Base-by-base conservation (phyloP, 2,113 vertebrate species). In the Zingel zingel region DNA sequence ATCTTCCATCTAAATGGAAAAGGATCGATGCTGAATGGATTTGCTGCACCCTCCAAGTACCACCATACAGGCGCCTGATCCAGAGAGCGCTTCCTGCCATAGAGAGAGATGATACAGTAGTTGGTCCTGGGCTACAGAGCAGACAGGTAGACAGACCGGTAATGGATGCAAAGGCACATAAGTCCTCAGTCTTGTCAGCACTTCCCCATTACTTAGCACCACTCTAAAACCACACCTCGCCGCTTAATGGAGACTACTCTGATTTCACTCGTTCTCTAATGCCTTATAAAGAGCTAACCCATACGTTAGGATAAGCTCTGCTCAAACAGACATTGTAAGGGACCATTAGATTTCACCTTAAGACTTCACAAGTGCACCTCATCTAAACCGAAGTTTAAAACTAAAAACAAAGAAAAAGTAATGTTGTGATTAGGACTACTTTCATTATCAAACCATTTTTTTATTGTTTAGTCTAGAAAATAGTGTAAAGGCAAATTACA, bases 1-100 rank as follows among this genome's bases (percentile, higher is more conserved):
- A 91, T 93, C 91, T 75, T 86, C 62, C 18, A 19, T 81, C 86
- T 81, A 87, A 94, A 92, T 90, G 90, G 81, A 77, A 77, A 27
- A 72, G 69, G 85, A 95, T 96, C 94, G 88, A 95, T 96, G 92
- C 73, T 91, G 91, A 93, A 85, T 87, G 58, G 86, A 92, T 95
- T 95, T 91, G 83, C 79, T 82, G 86, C 89, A 91, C 93, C 89
- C 86, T 83, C 78, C n/a, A 82, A 87, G 80, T 56, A 72, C 73
- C 83, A 79, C 68, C 47, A 87, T 84, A 59, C 78, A 88, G 84
- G 81, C 80, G 88, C 85, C 89, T 45, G 78, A 87, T 92, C 90
- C 88, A 80, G 85, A 92, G 81, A 94, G 89, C 72, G 74, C 85
- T 91, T 94, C 86, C 81, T 90, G 90, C 72, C 69, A 81, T 70